Conservation (phyloP, 2,113 vertebrate species). For the Dicrurus megarhynchus region DNA sequence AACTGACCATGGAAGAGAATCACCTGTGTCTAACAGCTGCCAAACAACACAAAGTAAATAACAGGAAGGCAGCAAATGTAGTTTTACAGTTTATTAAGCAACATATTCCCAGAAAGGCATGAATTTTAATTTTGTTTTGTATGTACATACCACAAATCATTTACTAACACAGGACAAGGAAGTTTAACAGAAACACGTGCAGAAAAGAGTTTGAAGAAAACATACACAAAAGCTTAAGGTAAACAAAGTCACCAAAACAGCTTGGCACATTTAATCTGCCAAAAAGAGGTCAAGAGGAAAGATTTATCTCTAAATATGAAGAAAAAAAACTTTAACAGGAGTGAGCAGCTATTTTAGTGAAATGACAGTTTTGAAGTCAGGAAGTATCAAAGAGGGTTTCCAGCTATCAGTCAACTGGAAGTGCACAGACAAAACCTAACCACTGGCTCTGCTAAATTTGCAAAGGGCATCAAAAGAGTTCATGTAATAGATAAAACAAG, state of each 20-base stretch:
- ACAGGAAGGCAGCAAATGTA: neutral
- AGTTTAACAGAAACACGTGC: neutral
- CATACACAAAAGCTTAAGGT: neutral
- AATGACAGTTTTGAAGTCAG: neutral
- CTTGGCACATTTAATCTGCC: neutral
- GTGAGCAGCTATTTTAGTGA: neutral
- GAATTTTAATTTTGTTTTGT: neutral
- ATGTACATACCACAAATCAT: neutral
- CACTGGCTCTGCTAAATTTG: neutral
- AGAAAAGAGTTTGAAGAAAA: neutral
- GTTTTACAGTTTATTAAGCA: neutral
- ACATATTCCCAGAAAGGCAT: fast-evolving
- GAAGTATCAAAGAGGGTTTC: neutral
- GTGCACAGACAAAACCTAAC: neutral
- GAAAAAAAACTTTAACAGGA: neutral
- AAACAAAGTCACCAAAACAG: neutral
- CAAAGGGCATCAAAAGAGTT: neutral
- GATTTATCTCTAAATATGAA: neutral
- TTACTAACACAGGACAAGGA: neutral
- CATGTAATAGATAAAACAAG: neutral
- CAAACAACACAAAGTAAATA: neutral
- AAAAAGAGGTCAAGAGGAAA: neutral
- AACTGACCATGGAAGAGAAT: neutral
- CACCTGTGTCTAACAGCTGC: neutral
- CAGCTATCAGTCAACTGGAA: neutral